A percentile compares a stretch with the other conserved stretches of the same genome.
phyloP scores from a whole-genome alignment of 1,140 invertebrate genomes.

The Drosophila mayri region DNA sequence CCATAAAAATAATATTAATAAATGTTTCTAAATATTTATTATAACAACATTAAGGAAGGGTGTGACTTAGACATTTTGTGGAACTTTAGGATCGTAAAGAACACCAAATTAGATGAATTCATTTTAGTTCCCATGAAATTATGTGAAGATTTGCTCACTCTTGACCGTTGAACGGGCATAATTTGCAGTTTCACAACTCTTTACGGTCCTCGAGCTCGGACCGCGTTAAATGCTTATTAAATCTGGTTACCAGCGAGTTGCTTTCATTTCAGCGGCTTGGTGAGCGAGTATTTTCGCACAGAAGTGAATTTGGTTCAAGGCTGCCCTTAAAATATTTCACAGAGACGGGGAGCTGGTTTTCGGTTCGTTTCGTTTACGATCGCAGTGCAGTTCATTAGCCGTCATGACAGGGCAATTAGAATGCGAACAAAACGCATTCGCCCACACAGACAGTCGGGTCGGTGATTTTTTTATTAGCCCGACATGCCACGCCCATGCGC shows the following conservation, averaged over 20 bases:
- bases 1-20: not conserved
- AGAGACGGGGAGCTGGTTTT: slow-evolving; percentile 48
- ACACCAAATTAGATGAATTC: slow-evolving; percentile 21
- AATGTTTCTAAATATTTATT: not conserved
- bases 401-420: slow-evolving; percentile 67
- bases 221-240: slow-evolving; percentile 52
- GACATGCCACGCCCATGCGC: slow-evolving; percentile 49
- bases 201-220: slow-evolving; percentile 18
- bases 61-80: not conserved
- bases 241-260: slow-evolving; percentile 45
- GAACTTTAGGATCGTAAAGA: not conserved
- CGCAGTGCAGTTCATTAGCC: slow-evolving; percentile 49
- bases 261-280: slow-evolving; percentile 44
- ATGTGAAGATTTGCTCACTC: slow-evolving; percentile 42
- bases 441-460: slow-evolving; percentile 51
- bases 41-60: not conserved
- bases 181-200: slow-evolving; percentile 36
- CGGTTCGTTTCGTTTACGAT: slow-evolving; percentile 36
- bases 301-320: slow-evolving; percentile 64
- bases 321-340: slow-evolving; percentile 55
- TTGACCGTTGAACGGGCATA: slow-evolving; percentile 30
- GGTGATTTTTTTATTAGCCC: slow-evolving; percentile 29
- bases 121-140: slow-evolving; percentile 22
- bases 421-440: slow-evolving; percentile 61
- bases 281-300: slow-evolving; percentile 35